Evolutionary conservation across 2,888 invertebrate species (phyloP).

Genomic region (Scaptodrosophila latifasciaeformis): DNA sequence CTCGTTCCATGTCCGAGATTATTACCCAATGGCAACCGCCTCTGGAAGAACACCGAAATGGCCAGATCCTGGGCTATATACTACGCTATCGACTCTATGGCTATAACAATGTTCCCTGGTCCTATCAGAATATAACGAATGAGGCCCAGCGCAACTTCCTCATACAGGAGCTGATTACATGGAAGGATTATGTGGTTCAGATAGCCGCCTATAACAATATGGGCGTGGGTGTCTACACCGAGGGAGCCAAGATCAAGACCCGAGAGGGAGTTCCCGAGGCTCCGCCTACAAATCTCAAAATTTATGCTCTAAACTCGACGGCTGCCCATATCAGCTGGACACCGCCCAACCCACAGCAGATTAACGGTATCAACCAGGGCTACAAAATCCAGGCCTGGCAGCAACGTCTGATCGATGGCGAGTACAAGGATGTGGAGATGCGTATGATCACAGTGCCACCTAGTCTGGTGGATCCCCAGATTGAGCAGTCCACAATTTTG

Average conservation of each 20-base stretch:
- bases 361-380: slow-evolving; percentile 97
- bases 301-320: slow-evolving; percentile 90
- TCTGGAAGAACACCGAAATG: slow-evolving; percentile 94
- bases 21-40: slow-evolving; percentile 98
- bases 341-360: slow-evolving; percentile 97
- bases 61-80: slow-evolving; percentile 94
- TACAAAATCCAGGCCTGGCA: slow-evolving; percentile 94
- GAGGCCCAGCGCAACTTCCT: slow-evolving; percentile 93
- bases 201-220: slow-evolving; percentile 98
- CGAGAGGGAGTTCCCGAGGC: slow-evolving; percentile 97
- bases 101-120: slow-evolving; percentile 95
- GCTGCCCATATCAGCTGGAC: slow-evolving; percentile 90
- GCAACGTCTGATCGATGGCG: slow-evolving; percentile 77
- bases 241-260: slow-evolving; percentile 93
- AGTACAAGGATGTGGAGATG: slow-evolving; percentile 79
- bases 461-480: slow-evolving; percentile 89
- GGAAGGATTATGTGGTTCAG: slow-evolving; percentile 97
- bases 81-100: slow-evolving; percentile 93
- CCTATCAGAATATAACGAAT: slow-evolving; percentile 91
- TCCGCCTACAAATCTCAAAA: slow-evolving; percentile 88
- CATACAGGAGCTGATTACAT: slow-evolving; percentile 94
- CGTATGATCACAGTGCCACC: slow-evolving; percentile 90
- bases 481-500: slow-evolving; percentile 87
- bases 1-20: slow-evolving; percentile 94
- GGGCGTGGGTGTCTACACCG: slow-evolving; percentile 94